These are phyloP conservation scores for Coenobita brevimanus DNA, from an alignment of 1,140 invertebrate genomes.

Conservation along the genomic window DNA sequence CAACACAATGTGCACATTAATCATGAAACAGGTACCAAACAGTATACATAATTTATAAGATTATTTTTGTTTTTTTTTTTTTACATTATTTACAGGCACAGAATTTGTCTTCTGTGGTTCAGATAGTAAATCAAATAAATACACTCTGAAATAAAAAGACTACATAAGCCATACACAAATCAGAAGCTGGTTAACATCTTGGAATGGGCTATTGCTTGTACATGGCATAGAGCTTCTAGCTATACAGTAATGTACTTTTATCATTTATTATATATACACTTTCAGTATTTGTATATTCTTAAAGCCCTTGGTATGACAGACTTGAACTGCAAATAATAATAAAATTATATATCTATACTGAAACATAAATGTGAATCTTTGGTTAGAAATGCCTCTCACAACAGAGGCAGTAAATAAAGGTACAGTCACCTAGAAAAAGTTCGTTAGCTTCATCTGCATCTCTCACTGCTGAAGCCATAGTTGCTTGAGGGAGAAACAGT, in stretches of 20 bases:
- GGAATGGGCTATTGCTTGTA: conserved; percentile 56
- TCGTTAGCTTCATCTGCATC: no score
- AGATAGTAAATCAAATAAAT: conserved; percentile 63
- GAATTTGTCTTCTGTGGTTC: conserved; percentile 39
- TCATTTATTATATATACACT: conserved; percentile 30
- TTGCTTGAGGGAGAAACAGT: no score
- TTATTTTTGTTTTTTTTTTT: no score
- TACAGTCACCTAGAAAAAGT: no score
- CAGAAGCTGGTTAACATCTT: conserved; percentile 32
- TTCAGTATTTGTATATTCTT: conserved; percentile 50
- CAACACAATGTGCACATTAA: conserved; percentile 55
- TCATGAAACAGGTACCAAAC: conserved; percentile 66
- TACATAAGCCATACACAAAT: conserved; percentile 61
- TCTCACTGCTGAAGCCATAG: no score
- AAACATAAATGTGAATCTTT: conserved; percentile 66
- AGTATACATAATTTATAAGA: conserved; percentile 64
- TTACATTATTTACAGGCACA: conserved; percentile 62
- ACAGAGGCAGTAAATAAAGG: conserved; percentile 54
- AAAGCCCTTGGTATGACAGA: conserved; percentile 64
- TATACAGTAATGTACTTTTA: not conserved
- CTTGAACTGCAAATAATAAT: conserved; percentile 59
- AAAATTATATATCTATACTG: conserved; percentile 58
- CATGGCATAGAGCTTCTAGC: conserved; percentile 9
- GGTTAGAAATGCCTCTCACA: conserved; percentile 58
- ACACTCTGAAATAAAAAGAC: conserved; percentile 60